These are phyloP conservation scores for Drosophila kohkoa DNA, from an alignment of 1,140 invertebrate genomes.

Conservation along the genomic window DNA sequence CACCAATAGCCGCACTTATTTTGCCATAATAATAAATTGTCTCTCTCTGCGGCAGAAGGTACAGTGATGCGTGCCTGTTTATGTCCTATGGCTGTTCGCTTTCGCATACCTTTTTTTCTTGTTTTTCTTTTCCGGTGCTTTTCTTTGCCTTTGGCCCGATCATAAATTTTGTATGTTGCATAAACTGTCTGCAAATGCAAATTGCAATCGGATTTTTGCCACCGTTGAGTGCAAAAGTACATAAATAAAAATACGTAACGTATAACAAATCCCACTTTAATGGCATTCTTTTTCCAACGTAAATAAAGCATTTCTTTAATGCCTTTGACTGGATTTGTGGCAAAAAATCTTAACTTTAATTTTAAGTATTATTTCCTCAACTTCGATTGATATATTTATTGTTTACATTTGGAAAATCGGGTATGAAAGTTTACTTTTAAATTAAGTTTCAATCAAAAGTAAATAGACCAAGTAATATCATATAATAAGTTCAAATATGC, in stretches of 20 bases:
- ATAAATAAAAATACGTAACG: constrained; percentile 25
- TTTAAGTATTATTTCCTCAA: neutral
- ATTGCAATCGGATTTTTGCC: constrained; percentile 24
- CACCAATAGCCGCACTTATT: constrained; percentile 46
- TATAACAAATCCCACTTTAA: constrained; percentile 29
- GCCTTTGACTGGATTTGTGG: neutral
- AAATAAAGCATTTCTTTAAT: constrained; percentile 36
- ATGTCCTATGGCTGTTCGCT: constrained; percentile 10
- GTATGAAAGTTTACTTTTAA: neutral
- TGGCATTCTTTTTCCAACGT: neutral
- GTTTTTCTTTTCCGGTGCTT: neutral
- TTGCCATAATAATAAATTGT: constrained; percentile 49
- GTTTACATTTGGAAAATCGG: no score
- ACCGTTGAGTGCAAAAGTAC: neutral
- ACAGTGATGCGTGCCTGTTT: constrained; percentile 20
- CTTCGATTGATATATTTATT: no score
- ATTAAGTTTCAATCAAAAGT: neutral
- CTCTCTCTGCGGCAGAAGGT: constrained; percentile 8
- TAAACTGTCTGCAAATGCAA: constrained; percentile 40
- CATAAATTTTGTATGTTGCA: constrained; percentile 45
- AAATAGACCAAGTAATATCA: no score
- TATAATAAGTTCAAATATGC: neutral
- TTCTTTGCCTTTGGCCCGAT: constrained; percentile 2
- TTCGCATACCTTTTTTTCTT: constrained; percentile 2
- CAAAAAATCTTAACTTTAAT: neutral